A percentile compares a stretch with the other conserved stretches of the same genome.
These are phyloP conservation scores for Meriones unguiculatus DNA, from an alignment of 2,113 vertebrate genomes.

Conservation along the genomic window DNA sequence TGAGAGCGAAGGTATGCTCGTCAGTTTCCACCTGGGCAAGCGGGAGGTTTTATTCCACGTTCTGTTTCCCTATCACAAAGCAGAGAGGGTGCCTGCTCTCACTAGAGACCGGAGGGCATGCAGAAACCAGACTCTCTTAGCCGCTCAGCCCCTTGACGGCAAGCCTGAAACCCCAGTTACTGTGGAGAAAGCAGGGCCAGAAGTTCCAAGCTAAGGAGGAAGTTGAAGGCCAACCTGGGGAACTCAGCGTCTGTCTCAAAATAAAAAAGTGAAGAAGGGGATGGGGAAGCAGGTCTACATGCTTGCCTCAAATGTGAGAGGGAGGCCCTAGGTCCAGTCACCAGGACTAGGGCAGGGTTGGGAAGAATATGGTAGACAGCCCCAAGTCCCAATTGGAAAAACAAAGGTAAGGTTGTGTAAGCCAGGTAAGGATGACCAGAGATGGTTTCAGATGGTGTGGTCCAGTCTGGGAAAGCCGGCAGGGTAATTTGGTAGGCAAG, in stretches of 20 bases:
- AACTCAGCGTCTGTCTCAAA: not conserved
- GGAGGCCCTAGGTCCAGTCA: not conserved
- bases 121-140: not conserved
- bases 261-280: not conserved
- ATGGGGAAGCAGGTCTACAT: not conserved
- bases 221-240: not conserved
- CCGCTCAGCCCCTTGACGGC: not conserved
- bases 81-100: not conserved
- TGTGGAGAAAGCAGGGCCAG: not conserved
- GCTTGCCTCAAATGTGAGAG: not conserved
- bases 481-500: not conserved
- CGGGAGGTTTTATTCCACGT: conserved; percentile 20
- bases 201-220: not conserved
- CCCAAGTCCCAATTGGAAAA: not conserved
- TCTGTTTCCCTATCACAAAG: not conserved
- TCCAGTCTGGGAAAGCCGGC: conserved; percentile 20
- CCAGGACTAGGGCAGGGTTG: no score
- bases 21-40: not conserved
- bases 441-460: not conserved
- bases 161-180: not conserved
- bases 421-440: not conserved
- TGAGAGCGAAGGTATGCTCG: not conserved
- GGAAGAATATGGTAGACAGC: not conserved
- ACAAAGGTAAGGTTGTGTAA: not conserved
- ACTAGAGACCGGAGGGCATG: not conserved